Conservation (phyloP, 2,888 invertebrate species). For the Cotesia congregata region DNA sequence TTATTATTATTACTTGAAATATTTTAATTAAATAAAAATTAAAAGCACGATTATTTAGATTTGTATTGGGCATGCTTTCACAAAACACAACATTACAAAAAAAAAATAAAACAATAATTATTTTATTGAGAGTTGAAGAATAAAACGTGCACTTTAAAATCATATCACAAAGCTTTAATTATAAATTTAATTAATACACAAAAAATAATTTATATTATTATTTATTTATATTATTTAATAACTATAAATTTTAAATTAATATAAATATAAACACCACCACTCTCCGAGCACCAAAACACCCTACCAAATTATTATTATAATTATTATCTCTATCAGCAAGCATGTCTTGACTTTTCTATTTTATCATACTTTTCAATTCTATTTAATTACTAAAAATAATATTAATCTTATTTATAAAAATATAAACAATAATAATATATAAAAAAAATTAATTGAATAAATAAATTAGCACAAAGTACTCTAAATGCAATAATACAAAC, state of each 20-base stretch:
- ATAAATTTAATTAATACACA: constrained; percentile 37
- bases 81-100: not conserved
- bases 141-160: constrained; percentile 31
- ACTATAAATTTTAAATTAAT: constrained; percentile 33
- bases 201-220: constrained; percentile 30
- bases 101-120: constrained; percentile 16
- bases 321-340: constrained; percentile 59
- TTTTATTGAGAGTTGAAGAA: constrained; percentile 7
- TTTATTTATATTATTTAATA: constrained; percentile 38
- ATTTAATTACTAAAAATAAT: constrained; percentile 35
- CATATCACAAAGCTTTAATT: constrained; percentile 40
- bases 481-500: constrained; percentile 6
- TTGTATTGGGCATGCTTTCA: not conserved
- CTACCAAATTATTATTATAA: constrained; percentile 52
- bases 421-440: not conserved
- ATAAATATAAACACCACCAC: constrained; percentile 52
- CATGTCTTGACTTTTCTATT: constrained; percentile 62
- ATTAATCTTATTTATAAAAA: constrained; percentile 30
- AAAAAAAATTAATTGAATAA: constrained; percentile 14
- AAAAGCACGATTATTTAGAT: constrained; percentile 4
- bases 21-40: constrained; percentile 15
- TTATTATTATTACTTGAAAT: not conserved
- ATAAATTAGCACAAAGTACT: constrained; percentile 21
- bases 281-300: constrained; percentile 69
- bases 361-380: constrained; percentile 36